Evolutionary conservation across 2,888 invertebrate genomes (phyloP), one percentile per base, ranked within the genome.

Genomic region (Carpatolechia fugitivella): DNA sequence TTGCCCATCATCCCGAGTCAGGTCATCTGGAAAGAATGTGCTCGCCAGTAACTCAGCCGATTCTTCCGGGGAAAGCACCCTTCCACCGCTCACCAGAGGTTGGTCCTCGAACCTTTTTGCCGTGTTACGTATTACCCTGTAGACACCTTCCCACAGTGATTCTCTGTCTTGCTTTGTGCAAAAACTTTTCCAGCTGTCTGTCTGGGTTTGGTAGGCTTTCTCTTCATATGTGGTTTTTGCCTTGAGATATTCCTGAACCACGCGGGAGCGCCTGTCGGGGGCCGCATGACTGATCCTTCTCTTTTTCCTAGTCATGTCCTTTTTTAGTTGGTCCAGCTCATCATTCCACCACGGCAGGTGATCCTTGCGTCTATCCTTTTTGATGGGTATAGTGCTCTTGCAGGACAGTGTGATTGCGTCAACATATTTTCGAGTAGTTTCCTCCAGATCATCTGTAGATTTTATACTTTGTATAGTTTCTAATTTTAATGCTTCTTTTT

Each of bases 291-390:
- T n/a, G n/a, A 52, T 44, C 2, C 52, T 30, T 3, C 44, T 13
- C n/a, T 44, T 41, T 8, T 29, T 44, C 3, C 30, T 52, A 31
- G 13, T 13, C 1, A 44, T 16, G 6, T 33, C 16, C 33, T 13
- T 41, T 20, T 52, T 52, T 20, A 52, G 4, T 5, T 14, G 20
- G 0, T 13, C 44, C 13, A 52, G 44, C 11, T 52, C 52, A 4
- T 33, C 44, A n/a, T 41, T 38, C 44, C 44, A 41, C 52, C 52
- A 52, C 11, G 52, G 41, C 4, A 44, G 11, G 16, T 5, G 5
- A 5, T 18, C 3, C 35, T 35, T 16, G n/a, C 16, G 16, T 4
- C 10, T 31, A 6, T 16, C 18, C 10, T 16, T 41, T 16, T 16
- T 31, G 1, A n/a, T n/a, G n/a, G 24, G 46, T 1, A 46, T 46